These are phyloP conservation scores for Brachyopa scutellaris DNA, from an alignment of 2,888 invertebrate genomes.

Conservation along the genomic window DNA sequence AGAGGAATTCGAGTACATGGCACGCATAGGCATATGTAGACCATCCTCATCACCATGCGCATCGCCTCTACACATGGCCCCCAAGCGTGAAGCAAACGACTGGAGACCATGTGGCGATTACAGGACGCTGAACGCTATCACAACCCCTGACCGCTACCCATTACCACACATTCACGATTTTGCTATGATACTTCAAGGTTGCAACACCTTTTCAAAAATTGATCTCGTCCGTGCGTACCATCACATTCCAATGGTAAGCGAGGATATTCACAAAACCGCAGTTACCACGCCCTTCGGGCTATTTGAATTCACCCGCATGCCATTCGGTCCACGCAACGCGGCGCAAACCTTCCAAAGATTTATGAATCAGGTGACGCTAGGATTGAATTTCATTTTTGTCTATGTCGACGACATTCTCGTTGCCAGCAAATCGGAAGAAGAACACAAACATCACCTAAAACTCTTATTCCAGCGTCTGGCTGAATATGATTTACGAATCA, in stretches of 20 bases:
- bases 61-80: constrained; percentile 51
- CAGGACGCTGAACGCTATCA: constrained; percentile 12
- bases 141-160: constrained; percentile 14
- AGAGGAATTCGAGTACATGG: too few species aligned
- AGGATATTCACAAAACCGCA: constrained; percentile 74
- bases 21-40: too few species aligned
- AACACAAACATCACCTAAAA: constrained; percentile 68
- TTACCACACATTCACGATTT: constrained; percentile 21
- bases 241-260: constrained; percentile 76
- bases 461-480: constrained; percentile 63
- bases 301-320: constrained; percentile 76
- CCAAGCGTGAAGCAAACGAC: constrained; percentile 22
- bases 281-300: constrained; percentile 77
- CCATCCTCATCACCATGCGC: constrained; percentile 20
- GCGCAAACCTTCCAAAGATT: constrained; percentile 27
- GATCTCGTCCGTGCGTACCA: constrained; percentile 59
- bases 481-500: constrained; percentile 66
- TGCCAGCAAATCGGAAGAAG: constrained; percentile 58
- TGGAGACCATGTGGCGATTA: constrained; percentile 44
- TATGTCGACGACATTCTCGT: constrained; percentile 74
- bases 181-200: neutral
- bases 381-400: too few species aligned
- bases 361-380: too few species aligned
- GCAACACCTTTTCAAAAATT: constrained; percentile 23
- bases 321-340: constrained; percentile 75